Percentiles rank a stretch among this genome's conserved stretches.
phyloP scores from a whole-genome alignment of 2,797 vertebrate species.

The Acridotheres tristis region DNA sequence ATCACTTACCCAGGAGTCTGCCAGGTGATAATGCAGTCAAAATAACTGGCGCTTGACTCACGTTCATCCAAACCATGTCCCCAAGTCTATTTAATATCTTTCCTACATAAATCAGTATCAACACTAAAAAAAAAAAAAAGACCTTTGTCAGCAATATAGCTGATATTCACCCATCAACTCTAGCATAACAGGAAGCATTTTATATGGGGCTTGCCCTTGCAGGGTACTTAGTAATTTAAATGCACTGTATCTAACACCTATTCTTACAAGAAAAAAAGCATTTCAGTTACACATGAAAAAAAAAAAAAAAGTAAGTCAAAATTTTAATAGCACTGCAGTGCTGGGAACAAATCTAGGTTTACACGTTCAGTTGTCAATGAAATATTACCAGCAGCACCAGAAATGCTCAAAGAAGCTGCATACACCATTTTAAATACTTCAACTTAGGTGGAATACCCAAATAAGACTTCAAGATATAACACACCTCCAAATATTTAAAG shows the following conservation, averaged over 20 bases:
- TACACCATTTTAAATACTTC: not conserved
- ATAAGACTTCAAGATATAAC: not conserved
- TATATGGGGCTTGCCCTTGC: not conserved
- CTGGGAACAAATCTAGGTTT: not conserved
- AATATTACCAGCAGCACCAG: conserved; percentile 11
- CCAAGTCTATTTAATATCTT: not conserved
- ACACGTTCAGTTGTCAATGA: not conserved
- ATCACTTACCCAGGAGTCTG: not conserved
- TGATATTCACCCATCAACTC: not conserved
- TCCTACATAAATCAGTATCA: not conserved
- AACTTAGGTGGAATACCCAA: not conserved
- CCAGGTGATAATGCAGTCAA: not conserved
- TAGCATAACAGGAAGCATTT: not conserved
- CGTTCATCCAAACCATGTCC: not conserved
- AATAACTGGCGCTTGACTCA: not conserved
- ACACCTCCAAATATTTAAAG: not conserved
- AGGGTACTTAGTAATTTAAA: not conserved
- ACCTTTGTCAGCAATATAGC: not conserved
- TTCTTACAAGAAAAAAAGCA: not conserved
- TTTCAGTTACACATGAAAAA: not conserved
- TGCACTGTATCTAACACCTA: not conserved
- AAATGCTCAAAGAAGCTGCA: not conserved
- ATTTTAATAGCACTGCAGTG: not conserved
- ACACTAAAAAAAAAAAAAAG: not conserved
- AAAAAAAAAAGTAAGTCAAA: not conserved